Percentiles rank a stretch among this genome's conserved stretches.
Conservation (phyloP, 2,113 vertebrate genomes). For the Hemiprocne comata region DNA sequence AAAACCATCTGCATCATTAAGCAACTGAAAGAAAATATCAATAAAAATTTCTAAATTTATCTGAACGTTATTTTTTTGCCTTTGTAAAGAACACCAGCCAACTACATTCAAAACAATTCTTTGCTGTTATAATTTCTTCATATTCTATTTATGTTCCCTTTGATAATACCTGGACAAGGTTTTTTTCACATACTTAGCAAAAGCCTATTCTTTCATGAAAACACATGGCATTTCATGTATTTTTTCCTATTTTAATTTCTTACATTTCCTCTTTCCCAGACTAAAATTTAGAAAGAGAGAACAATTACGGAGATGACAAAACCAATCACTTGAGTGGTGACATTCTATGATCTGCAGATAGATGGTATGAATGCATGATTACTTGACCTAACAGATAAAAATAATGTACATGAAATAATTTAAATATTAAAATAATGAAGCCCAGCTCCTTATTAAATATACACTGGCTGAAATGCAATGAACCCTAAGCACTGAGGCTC, state of each 20-base stretch:
- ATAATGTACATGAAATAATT: not conserved
- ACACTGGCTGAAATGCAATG: not conserved
- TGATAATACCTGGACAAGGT: not conserved
- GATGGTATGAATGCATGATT: not conserved
- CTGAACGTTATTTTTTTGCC: not conserved
- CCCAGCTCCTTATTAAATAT: not conserved
- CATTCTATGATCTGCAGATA: not conserved
- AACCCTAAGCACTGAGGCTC: not conserved
- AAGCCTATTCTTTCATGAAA: not conserved
- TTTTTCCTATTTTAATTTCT: not conserved
- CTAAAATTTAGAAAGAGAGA: not conserved
- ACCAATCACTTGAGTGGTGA: not conserved
- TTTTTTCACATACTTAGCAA: not conserved
- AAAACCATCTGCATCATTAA: not conserved
- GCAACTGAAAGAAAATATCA: not conserved
- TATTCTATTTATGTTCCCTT: not conserved
- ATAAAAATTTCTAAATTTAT: not conserved
- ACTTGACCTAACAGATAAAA: not conserved
- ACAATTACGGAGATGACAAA: not conserved
- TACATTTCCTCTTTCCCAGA: not conserved
- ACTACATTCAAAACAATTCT: not conserved
- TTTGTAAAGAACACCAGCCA: not conserved
- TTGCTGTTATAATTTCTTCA: not conserved
- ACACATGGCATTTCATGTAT: not conserved
- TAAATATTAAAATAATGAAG: not conserved